These are phyloP conservation scores for Lota lota DNA, from an alignment of 2,113 vertebrate genomes.

Conservation along the genomic window DNA sequence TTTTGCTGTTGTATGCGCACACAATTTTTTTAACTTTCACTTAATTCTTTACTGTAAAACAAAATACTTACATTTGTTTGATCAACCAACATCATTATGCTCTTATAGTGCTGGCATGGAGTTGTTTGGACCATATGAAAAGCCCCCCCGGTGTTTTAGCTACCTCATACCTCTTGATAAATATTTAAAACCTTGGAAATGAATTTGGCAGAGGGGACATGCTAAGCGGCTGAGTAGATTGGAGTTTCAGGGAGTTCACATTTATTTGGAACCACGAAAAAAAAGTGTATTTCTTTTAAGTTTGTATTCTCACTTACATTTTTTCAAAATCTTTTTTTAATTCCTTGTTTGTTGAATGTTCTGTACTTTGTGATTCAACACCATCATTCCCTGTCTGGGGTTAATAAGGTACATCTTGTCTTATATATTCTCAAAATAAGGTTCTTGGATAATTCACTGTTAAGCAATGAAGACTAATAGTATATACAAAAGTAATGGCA, in stretches of 20 bases:
- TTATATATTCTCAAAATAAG: too few relatives aligned
- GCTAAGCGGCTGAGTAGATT: conserved; percentile 37
- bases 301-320: conserved; percentile 9
- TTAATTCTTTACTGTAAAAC: too few relatives aligned
- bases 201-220: conserved; percentile 48
- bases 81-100: too few relatives aligned
- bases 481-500: too few relatives aligned
- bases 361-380: neutral
- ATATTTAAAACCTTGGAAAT: conserved; percentile 68
- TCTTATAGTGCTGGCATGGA: too few relatives aligned
- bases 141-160: conserved; percentile 66
- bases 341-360: neutral
- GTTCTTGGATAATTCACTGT: too few relatives aligned
- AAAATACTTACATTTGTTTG: too few relatives aligned
- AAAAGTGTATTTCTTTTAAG: conserved; percentile 12
- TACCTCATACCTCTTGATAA: conserved; percentile 66
- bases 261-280: conserved; percentile 1
- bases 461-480: too few relatives aligned
- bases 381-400: too few relatives aligned
- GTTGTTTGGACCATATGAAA: conserved; percentile 45
- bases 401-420: too few relatives aligned
- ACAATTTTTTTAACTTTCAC: too few relatives aligned
- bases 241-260: conserved; percentile 15
- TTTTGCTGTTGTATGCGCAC: too few relatives aligned
- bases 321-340: neutral